A percentile compares a stretch with the other conserved stretches of the same genome.
phyloP scores from a whole-genome alignment of 2,113 vertebrate species.

The Rhizomys pruinosus region DNA sequence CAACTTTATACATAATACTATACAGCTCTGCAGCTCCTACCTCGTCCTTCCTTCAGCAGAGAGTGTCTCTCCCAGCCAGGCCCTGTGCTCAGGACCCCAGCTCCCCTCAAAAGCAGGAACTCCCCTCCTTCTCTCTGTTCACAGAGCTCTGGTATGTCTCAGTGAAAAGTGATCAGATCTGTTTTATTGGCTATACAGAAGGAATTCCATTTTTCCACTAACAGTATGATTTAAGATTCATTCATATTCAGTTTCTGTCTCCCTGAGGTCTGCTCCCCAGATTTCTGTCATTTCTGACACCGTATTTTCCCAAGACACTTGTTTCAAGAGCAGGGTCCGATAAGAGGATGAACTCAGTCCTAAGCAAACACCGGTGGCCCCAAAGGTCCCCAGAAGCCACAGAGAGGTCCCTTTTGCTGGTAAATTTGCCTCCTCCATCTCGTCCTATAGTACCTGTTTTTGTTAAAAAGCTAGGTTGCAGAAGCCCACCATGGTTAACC shows the following conservation, averaged over 20 bases:
- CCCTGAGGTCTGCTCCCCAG: not conserved
- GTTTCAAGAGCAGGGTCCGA: not conserved
- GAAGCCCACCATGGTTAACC: not conserved
- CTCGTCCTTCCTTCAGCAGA: not conserved
- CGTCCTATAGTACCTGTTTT: accelerated
- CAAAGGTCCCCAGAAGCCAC: accelerated
- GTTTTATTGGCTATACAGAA: constrained; percentile 68
- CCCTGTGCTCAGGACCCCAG: accelerated
- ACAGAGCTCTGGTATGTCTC: not conserved
- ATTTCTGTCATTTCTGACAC: not conserved
- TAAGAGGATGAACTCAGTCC: not conserved
- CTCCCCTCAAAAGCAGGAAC: no score
- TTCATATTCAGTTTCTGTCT: no score
- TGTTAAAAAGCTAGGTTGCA: not conserved
- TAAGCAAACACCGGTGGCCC: accelerated
- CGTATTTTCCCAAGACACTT: not conserved
- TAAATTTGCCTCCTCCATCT: not conserved
- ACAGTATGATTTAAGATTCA: no score
- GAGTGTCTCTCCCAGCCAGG: accelerated
- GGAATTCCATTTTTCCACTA: not conserved
- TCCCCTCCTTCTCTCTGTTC: accelerated
- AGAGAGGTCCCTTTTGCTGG: not conserved
- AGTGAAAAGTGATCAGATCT: not conserved
- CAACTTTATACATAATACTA: not conserved
- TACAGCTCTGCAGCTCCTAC: not conserved